Evolutionary conservation across 2,888 invertebrate genomes (phyloP).

Genomic region (Drosophila acutilabella): DNA sequence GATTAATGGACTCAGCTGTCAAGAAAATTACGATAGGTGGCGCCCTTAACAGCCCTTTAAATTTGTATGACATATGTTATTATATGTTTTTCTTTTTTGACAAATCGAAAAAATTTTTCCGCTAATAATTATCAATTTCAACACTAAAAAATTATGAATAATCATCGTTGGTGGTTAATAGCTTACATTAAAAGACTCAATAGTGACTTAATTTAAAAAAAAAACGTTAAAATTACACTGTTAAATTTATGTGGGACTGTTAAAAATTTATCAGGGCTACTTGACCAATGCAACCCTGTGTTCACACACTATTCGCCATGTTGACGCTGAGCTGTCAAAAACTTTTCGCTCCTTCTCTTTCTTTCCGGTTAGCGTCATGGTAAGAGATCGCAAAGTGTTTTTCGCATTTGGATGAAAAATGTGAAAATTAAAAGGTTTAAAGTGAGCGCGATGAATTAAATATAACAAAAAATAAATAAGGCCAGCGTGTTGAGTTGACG

Average conservation of each 20-base stretch:
- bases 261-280: background rate
- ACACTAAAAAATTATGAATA: too few species aligned
- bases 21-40: too few species aligned
- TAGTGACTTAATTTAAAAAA: too few species aligned
- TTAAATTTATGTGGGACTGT: constrained; percentile 4
- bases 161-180: too few species aligned
- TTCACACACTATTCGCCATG: constrained; percentile 62
- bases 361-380: constrained; percentile 85
- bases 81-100: too few species aligned
- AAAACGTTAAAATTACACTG: background rate
- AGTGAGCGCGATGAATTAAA: constrained; percentile 52
- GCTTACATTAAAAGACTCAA: too few species aligned
- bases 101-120: too few species aligned
- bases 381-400: constrained; percentile 74
- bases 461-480: constrained; percentile 21
- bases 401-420: constrained; percentile 63
- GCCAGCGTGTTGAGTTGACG: constrained; percentile 8
- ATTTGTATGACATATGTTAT: background rate
- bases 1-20: too few species aligned
- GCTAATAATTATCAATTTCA: background rate
- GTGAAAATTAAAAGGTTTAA: constrained; percentile 64
- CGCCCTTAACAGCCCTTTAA: too few species aligned
- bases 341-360: constrained; percentile 80
- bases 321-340: constrained; percentile 65
- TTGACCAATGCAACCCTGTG: constrained; percentile 50